Conservation (phyloP, 2,888 invertebrate genomes). For the Sipha maydis region DNA sequence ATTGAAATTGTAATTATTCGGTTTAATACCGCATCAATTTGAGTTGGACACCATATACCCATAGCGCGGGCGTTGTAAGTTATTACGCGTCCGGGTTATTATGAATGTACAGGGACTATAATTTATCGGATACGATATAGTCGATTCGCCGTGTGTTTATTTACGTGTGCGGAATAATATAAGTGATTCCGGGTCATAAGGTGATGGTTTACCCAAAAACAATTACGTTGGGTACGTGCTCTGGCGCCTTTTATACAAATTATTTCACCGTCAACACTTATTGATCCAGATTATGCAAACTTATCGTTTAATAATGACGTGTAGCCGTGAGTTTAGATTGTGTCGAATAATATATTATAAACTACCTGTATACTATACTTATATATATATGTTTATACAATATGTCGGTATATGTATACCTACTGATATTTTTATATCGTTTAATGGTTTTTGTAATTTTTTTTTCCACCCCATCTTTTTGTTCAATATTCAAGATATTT, state of each 20-base stretch:
- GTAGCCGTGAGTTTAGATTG: not conserved
- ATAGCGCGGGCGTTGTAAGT: too few species aligned
- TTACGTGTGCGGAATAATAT: not conserved
- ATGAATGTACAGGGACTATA: not conserved
- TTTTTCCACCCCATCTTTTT: not conserved
- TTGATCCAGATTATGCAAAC: conserved; percentile 12
- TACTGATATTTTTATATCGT: not conserved
- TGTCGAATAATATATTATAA: too few species aligned
- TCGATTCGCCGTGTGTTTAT: not conserved
- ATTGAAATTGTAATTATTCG: too few species aligned
- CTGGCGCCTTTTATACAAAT: not conserved
- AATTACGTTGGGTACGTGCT: conserved; percentile 31
- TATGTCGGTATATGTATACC: too few species aligned
- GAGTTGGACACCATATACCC: too few species aligned
- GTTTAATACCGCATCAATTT: too few species aligned
- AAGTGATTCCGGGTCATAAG: not conserved
- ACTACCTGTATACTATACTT: too few species aligned
- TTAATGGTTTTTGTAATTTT: not conserved
- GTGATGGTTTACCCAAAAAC: not conserved
- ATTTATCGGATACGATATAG: not conserved
- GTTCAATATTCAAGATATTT: too few species aligned
- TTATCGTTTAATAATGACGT: conserved; percentile 14
- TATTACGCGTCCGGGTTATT: too few species aligned
- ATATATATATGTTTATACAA: too few species aligned
- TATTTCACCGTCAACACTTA: not conserved